Evolutionary conservation across 2,113 vertebrate species (phyloP).

Genomic region (Paramisgurnus dabryanus): DNA sequence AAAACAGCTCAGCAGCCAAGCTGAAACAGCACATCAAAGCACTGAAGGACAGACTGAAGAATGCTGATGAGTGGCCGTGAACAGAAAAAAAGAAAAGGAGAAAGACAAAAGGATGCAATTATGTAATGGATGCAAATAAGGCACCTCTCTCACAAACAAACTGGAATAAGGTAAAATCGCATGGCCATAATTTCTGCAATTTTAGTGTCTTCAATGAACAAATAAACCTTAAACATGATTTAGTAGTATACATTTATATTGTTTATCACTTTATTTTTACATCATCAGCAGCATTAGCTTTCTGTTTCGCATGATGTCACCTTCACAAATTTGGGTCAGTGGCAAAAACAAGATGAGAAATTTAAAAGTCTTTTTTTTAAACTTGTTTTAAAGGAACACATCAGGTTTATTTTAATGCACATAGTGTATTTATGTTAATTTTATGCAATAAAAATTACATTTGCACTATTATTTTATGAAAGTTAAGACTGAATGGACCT

Average conservation of each 20-base stretch:
- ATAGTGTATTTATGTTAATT: no score
- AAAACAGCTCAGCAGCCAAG: background rate
- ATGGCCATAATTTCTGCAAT: background rate
- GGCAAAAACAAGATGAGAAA: no score
- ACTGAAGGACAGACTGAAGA: slow-evolving; percentile 18
- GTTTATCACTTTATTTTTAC: background rate
- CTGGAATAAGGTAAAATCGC: background rate
- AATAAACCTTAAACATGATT: background rate
- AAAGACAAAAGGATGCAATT: background rate
- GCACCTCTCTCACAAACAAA: background rate
- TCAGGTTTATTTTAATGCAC: no score
- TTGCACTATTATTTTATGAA: no score
- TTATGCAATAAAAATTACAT: no score
- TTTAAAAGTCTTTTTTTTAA: no score
- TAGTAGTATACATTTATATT: background rate
- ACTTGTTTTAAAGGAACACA: no score
- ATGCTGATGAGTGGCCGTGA: background rate
- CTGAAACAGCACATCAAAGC: slow-evolving; percentile 33
- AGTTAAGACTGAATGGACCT: no score
- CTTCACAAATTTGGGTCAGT: no score
- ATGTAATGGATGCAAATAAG: background rate
- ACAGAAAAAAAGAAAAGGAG: background rate
- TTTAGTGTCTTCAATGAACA: background rate
- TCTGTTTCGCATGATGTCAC: background rate
- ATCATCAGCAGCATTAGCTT: background rate